Base-by-base conservation (phyloP, 2,797 vertebrate species). In the Chanos chanos region DNA sequence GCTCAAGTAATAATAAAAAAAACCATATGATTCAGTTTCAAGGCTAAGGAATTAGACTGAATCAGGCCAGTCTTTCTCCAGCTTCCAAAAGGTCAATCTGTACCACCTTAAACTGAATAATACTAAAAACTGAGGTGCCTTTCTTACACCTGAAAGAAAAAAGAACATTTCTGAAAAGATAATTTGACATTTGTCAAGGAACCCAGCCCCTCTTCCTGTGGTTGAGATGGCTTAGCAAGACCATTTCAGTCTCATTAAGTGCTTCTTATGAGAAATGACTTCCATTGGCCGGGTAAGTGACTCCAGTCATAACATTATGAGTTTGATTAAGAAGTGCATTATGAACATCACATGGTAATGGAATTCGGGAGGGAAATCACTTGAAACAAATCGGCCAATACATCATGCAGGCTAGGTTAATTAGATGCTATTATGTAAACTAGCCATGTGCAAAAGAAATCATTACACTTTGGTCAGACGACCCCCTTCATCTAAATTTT, bases 401-500 rank as follows among this genome's bases (percentile, higher is more conserved):
- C 55, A 80, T 79, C 77, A 77, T 70, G 72, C 34, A 15, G 66
- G 73, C 64, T 68, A 51, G 72, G 73, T 72, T 82, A 82, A 80
- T 80, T 79, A 79, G 75, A 79, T 77, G 75, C 74, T 75, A 80
- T 82, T 79, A 80, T 79, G 77, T 77, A 77, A 80, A 77, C 77
- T 79, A 76, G 68, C 70, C 77, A 78, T 77, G 78, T 81, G 78
- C 64, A 77, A 70, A 78, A 71, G 28, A 75, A 77, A 74, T 73
- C 73, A 77, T 80, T 78, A 76, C 33, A 64, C 68, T 57, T 55
- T 18, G 21, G 49, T 68, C 61, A 62, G 66, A 52, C 13, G 12
- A 59, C 44, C 52, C 21, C 41, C 67, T 79, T 79, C 74, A 70
- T 79, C 72, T 59, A 76, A 64, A 77, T 77, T 75, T 72, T 13